Percentiles rank a stretch among this genome's conserved stretches.
phyloP scores from a whole-genome alignment of 2,797 vertebrate species.

The Ciconia nigra region DNA sequence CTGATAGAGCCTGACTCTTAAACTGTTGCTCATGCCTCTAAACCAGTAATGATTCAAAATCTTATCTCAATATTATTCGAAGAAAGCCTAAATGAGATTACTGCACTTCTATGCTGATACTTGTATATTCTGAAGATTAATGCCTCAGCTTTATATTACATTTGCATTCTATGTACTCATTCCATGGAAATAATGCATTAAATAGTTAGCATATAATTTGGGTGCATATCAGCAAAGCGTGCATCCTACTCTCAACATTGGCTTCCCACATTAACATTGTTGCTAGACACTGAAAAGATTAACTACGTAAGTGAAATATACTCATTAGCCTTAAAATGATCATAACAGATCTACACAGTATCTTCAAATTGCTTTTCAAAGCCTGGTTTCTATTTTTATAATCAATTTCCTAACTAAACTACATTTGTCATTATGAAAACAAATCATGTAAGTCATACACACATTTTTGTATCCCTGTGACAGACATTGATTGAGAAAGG shows the following conservation, averaged over 20 bases:
- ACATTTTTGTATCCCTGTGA: constrained; percentile 75
- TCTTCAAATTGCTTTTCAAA: constrained; percentile 75
- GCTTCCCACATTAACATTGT: constrained; percentile 60
- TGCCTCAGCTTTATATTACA: constrained; percentile 40
- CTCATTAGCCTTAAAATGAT: constrained; percentile 74
- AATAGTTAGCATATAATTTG: constrained; percentile 64
- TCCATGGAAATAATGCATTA: constrained; percentile 57
- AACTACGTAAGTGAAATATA: constrained; percentile 66
- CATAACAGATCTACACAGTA: constrained; percentile 52
- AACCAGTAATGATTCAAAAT: constrained; percentile 35
- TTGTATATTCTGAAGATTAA: constrained; percentile 41
- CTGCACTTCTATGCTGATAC: background rate
- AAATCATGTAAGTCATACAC: constrained; percentile 74
- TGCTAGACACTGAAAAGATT: constrained; percentile 69
- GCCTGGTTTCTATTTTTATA: constrained; percentile 73
- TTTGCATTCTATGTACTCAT: constrained; percentile 29
- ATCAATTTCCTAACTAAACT: constrained; percentile 74
- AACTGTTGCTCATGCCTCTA: background rate
- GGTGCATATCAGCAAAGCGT: constrained; percentile 55
- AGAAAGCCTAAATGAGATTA: constrained; percentile 42
- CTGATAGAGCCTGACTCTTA: background rate
- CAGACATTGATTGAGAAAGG: constrained; percentile 78
- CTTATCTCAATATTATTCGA: background rate
- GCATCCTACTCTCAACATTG: constrained; percentile 28
- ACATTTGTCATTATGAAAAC: constrained; percentile 71